Conservation (phyloP, 2,113 vertebrate genomes). For the Corapipo altera region DNA sequence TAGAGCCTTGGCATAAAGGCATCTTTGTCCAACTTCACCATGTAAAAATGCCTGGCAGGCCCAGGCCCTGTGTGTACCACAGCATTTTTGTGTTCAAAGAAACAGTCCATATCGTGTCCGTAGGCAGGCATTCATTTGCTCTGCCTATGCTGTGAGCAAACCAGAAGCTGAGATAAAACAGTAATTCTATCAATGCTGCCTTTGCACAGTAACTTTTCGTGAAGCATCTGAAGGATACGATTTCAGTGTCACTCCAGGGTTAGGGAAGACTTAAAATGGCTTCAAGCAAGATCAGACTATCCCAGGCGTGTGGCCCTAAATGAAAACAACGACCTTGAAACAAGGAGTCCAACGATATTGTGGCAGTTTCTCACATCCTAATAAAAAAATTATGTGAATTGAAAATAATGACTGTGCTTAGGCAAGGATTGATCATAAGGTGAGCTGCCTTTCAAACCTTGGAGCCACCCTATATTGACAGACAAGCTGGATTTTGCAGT, state of each 20-base stretch:
- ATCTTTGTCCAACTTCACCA: background rate
- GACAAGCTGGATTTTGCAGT: background rate
- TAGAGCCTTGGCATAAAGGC: background rate
- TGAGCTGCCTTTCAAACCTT: background rate
- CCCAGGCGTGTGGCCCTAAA: background rate
- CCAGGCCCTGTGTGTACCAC: background rate
- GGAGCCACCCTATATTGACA: background rate
- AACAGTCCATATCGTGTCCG: background rate
- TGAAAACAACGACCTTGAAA: background rate
- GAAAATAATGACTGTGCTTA: background rate
- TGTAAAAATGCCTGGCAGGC: background rate
- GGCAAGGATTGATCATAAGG: background rate
- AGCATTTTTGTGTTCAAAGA: background rate
- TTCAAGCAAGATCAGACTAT: background rate
- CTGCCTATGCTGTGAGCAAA: background rate
- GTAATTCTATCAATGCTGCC: background rate
- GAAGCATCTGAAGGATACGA: rapidly evolving
- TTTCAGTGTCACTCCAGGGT: background rate
- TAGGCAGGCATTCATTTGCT: background rate
- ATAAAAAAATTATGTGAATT: background rate
- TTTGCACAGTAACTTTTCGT: background rate
- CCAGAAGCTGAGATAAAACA: background rate
- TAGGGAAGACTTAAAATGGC: background rate
- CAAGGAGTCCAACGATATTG: background rate
- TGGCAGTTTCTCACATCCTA: background rate